These are phyloP conservation scores for Apus apus DNA, from an alignment of 2,113 vertebrate species.

Conservation along the genomic window DNA sequence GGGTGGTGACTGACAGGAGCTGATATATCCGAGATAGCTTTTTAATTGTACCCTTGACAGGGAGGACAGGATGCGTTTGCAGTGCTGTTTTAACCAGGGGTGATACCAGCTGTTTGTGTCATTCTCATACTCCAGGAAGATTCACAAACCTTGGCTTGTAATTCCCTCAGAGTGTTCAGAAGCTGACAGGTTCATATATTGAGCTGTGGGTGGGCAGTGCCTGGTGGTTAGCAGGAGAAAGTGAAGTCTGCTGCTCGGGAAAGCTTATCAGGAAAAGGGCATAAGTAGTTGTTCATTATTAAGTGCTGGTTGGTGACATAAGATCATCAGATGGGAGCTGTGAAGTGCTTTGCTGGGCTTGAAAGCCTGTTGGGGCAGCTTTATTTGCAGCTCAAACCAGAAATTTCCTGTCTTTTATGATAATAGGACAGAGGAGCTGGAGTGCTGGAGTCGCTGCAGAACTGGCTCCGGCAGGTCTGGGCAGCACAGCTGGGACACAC, in stretches of 20 bases:
- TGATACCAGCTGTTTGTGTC: not conserved
- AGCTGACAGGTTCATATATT: not conserved
- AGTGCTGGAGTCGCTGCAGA: not conserved
- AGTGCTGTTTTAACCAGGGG: not conserved
- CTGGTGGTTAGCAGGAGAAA: not conserved
- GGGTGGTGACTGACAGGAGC: not conserved
- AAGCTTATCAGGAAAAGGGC: not conserved
- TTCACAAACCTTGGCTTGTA: not conserved
- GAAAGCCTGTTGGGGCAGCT: not conserved
- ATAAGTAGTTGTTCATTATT: not conserved
- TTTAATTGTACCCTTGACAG: not conserved
- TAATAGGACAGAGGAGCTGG: not conserved
- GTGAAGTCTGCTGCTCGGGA: not conserved
- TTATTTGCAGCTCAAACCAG: constrained; percentile 24
- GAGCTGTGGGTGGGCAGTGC: not conserved
- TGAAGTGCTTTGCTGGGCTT: not conserved
- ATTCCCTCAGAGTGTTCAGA: accelerated
- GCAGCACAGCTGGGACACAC: not conserved
- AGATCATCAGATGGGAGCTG: not conserved
- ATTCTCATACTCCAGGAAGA: not conserved
- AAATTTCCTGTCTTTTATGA: not conserved
- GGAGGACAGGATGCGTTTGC: not conserved
- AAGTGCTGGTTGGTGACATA: not conserved
- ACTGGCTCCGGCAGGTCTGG: accelerated
- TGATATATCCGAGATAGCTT: not conserved